Percentiles rank a stretch among this genome's conserved stretches.
phyloP scores from a whole-genome alignment of 2,888 invertebrate species.

The Drosophila kambysellisi region DNA sequence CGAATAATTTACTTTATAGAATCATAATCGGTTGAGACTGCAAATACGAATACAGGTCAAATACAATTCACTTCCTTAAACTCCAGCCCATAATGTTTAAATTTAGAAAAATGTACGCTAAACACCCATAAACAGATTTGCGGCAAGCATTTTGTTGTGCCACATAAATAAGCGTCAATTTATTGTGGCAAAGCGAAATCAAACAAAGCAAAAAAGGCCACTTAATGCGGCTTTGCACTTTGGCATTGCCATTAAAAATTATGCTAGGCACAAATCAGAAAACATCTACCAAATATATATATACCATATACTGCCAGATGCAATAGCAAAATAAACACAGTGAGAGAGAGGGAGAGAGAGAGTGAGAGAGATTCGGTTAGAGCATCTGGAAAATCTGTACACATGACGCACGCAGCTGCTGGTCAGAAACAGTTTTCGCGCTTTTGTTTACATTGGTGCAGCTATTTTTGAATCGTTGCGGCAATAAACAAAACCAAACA shows the following conservation, averaged over 20 bases:
- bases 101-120: conserved; percentile 17
- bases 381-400: conserved; percentile 77
- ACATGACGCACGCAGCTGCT: conserved; percentile 73
- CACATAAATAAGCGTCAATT: conserved; percentile 71
- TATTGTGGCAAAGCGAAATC: conserved; percentile 43
- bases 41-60: neutral
- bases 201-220: conserved; percentile 50
- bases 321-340: conserved; percentile 34
- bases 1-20: neutral
- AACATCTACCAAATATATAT: conserved; percentile 16
- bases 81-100: conserved; percentile 9
- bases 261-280: conserved; percentile 55
- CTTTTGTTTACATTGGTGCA: conserved; percentile 78
- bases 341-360: neutral
- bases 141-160: conserved; percentile 54
- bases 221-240: conserved; percentile 74
- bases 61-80: conserved; percentile 22
- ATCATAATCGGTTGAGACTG: neutral
- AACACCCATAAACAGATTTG: conserved; percentile 31
- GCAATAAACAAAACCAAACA: conserved; percentile 75
- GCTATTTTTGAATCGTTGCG: conserved; percentile 75
- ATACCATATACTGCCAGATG: conserved; percentile 36
- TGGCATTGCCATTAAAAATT: conserved; percentile 69
- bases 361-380: conserved; percentile 8
- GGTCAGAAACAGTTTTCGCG: conserved; percentile 61